Conservation (phyloP, 2,888 invertebrate genomes). For the Clusia tigrina region DNA sequence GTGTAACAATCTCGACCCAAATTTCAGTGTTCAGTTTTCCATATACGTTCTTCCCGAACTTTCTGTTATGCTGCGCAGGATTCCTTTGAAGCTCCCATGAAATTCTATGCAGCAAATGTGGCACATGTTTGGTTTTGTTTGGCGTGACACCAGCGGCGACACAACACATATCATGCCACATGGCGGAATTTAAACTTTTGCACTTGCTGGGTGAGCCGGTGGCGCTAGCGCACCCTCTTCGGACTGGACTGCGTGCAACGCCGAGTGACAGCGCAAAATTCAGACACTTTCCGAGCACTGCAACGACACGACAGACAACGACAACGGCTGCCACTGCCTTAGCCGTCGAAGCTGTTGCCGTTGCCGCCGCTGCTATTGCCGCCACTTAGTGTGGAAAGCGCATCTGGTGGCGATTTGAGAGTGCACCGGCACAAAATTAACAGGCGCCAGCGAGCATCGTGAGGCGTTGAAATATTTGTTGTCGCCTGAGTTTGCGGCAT, state of each 20-base stretch:
- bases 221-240: too few relatives aligned
- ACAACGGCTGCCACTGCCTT: not conserved
- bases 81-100: too few relatives aligned
- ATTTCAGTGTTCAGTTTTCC: not conserved
- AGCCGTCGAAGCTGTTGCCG: not conserved
- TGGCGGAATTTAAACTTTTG: not conserved
- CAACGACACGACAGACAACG: not conserved
- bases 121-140: not conserved
- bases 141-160: not conserved
- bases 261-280: too few relatives aligned
- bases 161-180: not conserved
- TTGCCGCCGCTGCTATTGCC: not conserved
- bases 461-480: conserved; percentile 15
- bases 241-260: too few relatives aligned
- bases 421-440: conserved; percentile 1
- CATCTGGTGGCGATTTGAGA: not conserved
- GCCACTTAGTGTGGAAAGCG: conserved; percentile 7
- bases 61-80: not conserved
- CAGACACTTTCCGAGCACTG: not conserved
- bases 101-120: too few relatives aligned
- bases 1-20: not conserved
- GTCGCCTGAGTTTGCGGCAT: not conserved
- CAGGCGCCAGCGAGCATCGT: not conserved
- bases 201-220: too few relatives aligned
- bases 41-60: not conserved